A percentile compares a stretch with the other conserved stretches of the same genome.
Evolutionary conservation across 2,113 vertebrate genomes (phyloP).

Genomic region (Alouatta palliata): DNA sequence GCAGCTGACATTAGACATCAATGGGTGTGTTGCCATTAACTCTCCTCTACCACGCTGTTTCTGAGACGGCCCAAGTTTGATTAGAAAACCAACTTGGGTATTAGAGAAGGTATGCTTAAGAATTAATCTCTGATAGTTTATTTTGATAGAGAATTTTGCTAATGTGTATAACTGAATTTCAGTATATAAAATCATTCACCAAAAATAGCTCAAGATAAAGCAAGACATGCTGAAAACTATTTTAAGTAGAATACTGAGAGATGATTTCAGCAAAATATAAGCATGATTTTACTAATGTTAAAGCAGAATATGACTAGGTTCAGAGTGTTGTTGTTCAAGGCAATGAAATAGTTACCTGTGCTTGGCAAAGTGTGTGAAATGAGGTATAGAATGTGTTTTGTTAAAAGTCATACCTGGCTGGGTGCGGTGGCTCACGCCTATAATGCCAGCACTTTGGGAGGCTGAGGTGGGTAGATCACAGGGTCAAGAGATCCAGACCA

Average conservation of each 20-base stretch:
- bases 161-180: background rate
- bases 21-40: background rate
- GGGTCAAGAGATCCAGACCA: no score
- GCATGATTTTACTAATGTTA: background rate
- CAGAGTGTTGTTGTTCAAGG: background rate
- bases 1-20: background rate
- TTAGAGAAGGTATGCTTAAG: background rate
- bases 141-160: background rate
- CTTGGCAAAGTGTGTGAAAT: background rate
- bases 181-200: background rate
- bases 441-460: no score
- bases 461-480: no score
- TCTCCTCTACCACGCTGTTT: background rate
- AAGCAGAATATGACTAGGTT: background rate
- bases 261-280: background rate
- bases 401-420: background rate
- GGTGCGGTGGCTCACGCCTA: no score
- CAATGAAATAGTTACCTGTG: background rate
- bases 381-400: conserved; percentile 22
- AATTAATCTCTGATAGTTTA: background rate
- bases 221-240: background rate
- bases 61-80: background rate
- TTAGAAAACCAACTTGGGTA: background rate
- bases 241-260: background rate
- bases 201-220: background rate